Conservation (phyloP, 1,140 invertebrate species). For the Drosophila repletoides region DNA sequence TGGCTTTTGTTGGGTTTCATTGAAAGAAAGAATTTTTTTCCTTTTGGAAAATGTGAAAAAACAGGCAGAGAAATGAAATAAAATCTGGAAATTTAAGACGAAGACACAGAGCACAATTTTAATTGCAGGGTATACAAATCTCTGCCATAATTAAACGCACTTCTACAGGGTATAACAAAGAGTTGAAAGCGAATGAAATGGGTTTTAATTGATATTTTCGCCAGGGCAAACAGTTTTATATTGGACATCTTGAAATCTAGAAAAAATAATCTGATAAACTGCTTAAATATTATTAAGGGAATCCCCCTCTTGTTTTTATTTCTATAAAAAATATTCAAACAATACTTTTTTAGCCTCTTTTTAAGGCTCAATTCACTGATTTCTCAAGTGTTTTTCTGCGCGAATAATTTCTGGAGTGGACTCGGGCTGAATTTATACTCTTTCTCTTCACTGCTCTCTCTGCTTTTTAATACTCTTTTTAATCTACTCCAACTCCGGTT, state of each 20-base stretch:
- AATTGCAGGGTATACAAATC: not conserved
- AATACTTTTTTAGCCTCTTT: not conserved
- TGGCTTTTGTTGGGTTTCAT: conserved; percentile 43
- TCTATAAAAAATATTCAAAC: not conserved
- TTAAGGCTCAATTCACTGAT: conserved; percentile 23
- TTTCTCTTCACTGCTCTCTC: too few species aligned
- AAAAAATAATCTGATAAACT: conserved; percentile 8
- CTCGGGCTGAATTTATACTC: too few species aligned
- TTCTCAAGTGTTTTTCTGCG: conserved; percentile 32
- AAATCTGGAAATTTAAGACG: conserved; percentile 46
- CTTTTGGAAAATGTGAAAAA: conserved; percentile 3
- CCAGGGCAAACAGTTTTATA: too few species aligned
- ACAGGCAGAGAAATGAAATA: not conserved
- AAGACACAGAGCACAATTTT: not conserved
- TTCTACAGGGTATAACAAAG: not conserved
- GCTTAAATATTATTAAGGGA: conserved; percentile 12
- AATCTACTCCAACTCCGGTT: conserved; percentile 5
- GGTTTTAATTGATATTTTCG: too few species aligned
- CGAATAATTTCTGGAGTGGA: conserved; percentile 35
- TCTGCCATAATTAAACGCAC: too few species aligned
- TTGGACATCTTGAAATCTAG: not conserved
- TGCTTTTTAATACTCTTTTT: conserved; percentile 53
- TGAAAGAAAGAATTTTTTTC: conserved; percentile 28
- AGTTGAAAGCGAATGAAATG: too few species aligned
- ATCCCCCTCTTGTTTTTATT: not conserved